Percentiles rank a stretch among this genome's conserved stretches.
Conservation (phyloP, 1,140 invertebrate species). For the Brachionus paranguensis region DNA sequence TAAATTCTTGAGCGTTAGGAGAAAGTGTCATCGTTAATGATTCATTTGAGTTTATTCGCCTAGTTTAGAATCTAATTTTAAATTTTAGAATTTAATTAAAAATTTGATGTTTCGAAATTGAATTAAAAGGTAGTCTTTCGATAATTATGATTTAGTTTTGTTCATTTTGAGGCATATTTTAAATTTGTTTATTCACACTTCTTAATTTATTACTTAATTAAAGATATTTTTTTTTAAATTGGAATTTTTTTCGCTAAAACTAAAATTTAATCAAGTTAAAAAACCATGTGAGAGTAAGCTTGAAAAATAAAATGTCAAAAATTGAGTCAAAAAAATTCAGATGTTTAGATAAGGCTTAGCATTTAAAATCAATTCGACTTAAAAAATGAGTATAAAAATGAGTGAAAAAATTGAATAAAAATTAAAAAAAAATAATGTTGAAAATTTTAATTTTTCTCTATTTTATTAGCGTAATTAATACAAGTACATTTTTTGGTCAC, state of each 20-base stretch:
- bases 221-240: too few species aligned
- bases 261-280: not conserved
- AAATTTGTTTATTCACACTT: not conserved
- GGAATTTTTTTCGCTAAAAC: not conserved
- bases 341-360: not conserved
- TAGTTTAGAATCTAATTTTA: slow-evolving; percentile 10
- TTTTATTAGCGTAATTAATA: not conserved
- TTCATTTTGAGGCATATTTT: not conserved
- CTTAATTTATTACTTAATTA: not conserved
- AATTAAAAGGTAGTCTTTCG: not conserved
- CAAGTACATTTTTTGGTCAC: not conserved
- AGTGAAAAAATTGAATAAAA: not conserved
- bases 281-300: not conserved
- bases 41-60: not conserved
- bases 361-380: not conserved
- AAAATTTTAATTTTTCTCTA: slow-evolving; percentile 8
- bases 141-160: not conserved
- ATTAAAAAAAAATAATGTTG: not conserved
- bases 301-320: not conserved
- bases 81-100: not conserved
- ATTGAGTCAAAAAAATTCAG: not conserved
- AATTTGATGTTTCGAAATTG: not conserved
- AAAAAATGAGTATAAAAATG: not conserved
- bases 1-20: slow-evolving; percentile 18
- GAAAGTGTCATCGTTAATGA: slow-evolving; percentile 20